These are phyloP conservation scores for Riparia riparia DNA, from an alignment of 2,113 vertebrate species.

Conservation along the genomic window DNA sequence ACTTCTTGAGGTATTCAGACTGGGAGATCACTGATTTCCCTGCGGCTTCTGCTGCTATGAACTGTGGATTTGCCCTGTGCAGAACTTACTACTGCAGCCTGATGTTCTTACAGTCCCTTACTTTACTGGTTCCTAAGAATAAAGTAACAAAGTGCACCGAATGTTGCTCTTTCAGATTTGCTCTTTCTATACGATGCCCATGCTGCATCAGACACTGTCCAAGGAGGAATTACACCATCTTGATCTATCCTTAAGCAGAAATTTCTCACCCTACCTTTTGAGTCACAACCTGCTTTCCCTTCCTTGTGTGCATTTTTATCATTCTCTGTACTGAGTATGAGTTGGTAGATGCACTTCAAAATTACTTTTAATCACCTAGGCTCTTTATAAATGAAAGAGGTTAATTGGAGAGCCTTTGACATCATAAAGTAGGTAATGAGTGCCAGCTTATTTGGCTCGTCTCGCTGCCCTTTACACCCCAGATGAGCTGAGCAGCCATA, in stretches of 20 bases:
- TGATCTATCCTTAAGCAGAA: not conserved
- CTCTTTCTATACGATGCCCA: not conserved
- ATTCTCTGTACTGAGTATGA: not conserved
- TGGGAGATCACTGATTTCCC: not conserved
- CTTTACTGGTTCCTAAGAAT: not conserved
- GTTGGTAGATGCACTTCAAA: not conserved
- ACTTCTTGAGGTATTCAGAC: not conserved
- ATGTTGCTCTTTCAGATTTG: not conserved
- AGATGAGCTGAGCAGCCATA: not conserved
- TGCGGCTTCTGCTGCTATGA: not conserved
- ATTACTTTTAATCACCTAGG: not conserved
- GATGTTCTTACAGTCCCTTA: not conserved
- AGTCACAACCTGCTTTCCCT: not conserved
- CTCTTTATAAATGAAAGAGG: not conserved
- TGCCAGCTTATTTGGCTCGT: not conserved
- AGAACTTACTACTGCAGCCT: not conserved
- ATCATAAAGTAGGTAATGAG: not conserved
- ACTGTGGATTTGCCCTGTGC: not conserved
- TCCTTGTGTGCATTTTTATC: not conserved
- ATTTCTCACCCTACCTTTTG: not conserved
- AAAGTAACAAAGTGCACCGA: not conserved
- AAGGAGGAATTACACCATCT: not conserved
- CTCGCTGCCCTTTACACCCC: not conserved
- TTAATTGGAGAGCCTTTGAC: not conserved
- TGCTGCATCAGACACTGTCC: not conserved